Conservation (phyloP, 2,113 vertebrate species). For the Oplegnathus fasciatus region DNA sequence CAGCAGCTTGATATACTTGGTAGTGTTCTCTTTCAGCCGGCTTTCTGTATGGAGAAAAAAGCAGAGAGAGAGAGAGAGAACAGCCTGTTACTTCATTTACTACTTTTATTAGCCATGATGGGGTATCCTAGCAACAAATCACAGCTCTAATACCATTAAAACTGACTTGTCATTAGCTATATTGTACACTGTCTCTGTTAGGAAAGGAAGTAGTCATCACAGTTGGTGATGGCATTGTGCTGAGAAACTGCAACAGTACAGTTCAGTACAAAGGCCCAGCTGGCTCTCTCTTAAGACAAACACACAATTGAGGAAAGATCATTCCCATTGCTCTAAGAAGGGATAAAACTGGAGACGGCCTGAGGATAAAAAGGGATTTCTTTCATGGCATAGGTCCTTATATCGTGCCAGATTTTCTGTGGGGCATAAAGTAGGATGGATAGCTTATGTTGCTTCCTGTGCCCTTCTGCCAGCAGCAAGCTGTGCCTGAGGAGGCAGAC, state of each 20-base stretch:
- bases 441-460: slow-evolving; percentile 67
- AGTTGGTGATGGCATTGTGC: slow-evolving; percentile 38
- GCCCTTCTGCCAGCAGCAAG: slow-evolving; percentile 62
- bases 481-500: slow-evolving; percentile 69
- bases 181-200: slow-evolving; percentile 20
- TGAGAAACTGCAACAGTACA: slow-evolving; percentile 35
- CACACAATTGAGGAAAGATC: slow-evolving; percentile 44
- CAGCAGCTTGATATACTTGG: slow-evolving; percentile 87
- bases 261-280: slow-evolving; percentile 50
- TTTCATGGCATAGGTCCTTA: slow-evolving; percentile 47
- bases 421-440: slow-evolving; percentile 64
- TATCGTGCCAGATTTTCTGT: slow-evolving; percentile 65
- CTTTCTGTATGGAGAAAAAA: slow-evolving; percentile 80
- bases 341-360: slow-evolving; percentile 54
- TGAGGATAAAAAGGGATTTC: slow-evolving; percentile 56
- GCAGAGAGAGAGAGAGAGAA: slow-evolving; percentile 39
- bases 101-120: slow-evolving; percentile 39
- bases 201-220: slow-evolving; percentile 47
- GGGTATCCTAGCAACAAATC: slow-evolving; percentile 74
- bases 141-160: slow-evolving; percentile 52
- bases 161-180: slow-evolving; percentile 49
- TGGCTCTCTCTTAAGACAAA: slow-evolving; percentile 50
- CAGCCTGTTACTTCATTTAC: slow-evolving; percentile 52
- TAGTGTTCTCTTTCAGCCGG: slow-evolving; percentile 84
- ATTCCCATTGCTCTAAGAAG: slow-evolving; percentile 32